These are phyloP conservation scores for Pedetes capensis DNA, from an alignment of 2,113 vertebrate genomes.

Conservation along the genomic window DNA sequence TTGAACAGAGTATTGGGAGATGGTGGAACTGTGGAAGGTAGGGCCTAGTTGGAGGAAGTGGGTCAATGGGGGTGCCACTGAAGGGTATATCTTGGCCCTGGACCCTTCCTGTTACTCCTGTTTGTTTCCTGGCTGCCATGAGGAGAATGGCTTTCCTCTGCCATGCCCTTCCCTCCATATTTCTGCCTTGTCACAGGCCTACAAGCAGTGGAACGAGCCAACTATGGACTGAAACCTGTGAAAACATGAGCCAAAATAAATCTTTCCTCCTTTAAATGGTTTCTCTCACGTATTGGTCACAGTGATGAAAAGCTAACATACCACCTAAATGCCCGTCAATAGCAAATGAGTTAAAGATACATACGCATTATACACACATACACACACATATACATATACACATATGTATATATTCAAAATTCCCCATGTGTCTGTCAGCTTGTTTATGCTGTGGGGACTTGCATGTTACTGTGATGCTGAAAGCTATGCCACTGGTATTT, in stretches of 20 bases:
- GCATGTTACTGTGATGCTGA: too few relatives aligned
- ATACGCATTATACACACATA: neutral
- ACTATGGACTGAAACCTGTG: neutral
- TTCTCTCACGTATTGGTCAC: neutral
- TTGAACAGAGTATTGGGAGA: neutral
- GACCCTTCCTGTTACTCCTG: neutral
- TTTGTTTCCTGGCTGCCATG: neutral
- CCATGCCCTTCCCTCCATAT: neutral
- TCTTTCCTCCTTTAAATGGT: neutral
- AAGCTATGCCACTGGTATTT: too few relatives aligned
- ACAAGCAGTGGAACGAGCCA: neutral
- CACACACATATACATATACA: neutral
- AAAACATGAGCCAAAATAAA: neutral
- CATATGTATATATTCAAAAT: neutral
- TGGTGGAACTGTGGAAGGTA: neutral
- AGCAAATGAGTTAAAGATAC: conserved; percentile 7
- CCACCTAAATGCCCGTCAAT: neutral
- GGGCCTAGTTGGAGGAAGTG: neutral
- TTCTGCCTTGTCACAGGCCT: neutral
- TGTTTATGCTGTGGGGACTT: too few relatives aligned
- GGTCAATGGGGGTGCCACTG: neutral
- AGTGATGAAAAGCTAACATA: neutral
- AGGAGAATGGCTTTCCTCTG: neutral
- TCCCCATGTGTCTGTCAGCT: too few relatives aligned
- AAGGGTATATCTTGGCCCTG: neutral